Evolutionary conservation across 1,140 invertebrate genomes (phyloP).

Genomic region (Orchestia grillus): DNA sequence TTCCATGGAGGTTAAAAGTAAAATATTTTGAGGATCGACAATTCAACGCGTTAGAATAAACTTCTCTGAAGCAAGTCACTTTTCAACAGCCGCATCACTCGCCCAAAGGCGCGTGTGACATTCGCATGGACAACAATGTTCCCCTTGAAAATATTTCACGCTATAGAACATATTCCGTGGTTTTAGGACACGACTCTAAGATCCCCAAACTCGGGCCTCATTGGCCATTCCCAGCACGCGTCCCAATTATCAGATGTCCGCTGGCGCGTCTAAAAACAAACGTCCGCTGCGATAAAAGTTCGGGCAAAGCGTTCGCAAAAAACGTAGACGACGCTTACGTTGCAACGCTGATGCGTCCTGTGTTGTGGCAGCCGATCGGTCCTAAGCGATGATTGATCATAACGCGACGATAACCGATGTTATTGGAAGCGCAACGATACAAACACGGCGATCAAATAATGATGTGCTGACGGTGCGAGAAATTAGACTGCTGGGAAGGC

Average conservation of each 20-base stretch:
- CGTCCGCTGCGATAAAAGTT: not conserved
- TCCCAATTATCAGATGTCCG: not conserved
- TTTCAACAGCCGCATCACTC: not conserved
- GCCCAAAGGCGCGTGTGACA: not conserved
- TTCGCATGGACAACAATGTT: not conserved
- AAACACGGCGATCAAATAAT: too few species aligned
- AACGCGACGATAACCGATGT: not conserved
- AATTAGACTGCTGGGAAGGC: too few species aligned
- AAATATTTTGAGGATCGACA: not conserved
- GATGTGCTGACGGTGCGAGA: too few species aligned
- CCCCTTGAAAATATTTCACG: not conserved
- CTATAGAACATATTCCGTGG: not conserved
- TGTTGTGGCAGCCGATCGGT: not conserved
- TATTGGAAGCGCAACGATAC: not conserved
- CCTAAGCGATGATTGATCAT: not conserved
- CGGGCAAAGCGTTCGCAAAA: not conserved
- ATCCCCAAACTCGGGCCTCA: not conserved
- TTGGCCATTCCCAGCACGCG: not conserved
- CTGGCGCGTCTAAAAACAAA: conserved; percentile 7
- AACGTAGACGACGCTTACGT: not conserved
- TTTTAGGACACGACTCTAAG: not conserved
- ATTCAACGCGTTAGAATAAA: not conserved
- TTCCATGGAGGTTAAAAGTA: too few species aligned
- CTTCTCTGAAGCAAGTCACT: too few species aligned
- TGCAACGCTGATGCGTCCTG: not conserved